Evolutionary conservation across 1,140 invertebrate genomes (phyloP), one percentile per base, ranked within the genome.

Genomic region (Fopius arisanus): DNA sequence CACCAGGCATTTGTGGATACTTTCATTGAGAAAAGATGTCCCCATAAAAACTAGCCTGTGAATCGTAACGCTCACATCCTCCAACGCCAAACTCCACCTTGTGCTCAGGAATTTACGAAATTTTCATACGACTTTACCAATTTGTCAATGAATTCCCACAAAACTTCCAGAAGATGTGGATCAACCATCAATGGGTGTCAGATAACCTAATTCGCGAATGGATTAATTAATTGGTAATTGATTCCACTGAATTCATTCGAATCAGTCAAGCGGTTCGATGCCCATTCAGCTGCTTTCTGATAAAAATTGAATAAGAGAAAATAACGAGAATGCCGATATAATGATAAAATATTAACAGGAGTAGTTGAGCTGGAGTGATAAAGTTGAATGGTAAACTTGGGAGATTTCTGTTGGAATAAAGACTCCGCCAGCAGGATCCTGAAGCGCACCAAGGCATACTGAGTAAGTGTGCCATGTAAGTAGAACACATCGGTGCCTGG

Each of bases 401-500:
- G 51, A 41, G 75, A 51, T 73, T 68, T 68, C 74, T 73, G 70
- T 37, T 62, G 23, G 51, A 62, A 62, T 28, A 28, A 40, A 68
- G 41, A 40, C 65, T 31, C 65, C 3, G 31, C 9, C 7, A 10
- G 43, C 81, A 85, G 82, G 81, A 87, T 87, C 84, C 84, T 85
- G 84, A 85, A 86, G 72, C 81, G 78, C 82, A 76, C 78, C 84
- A 79, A 80, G 78, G 70, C 54, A 67, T 54, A 62, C 65, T 80
- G 80, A 82, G 67, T 83, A 87, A 88, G 87, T 88, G 84, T 88
- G 86, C 83, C 87, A 84, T 79, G 80, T 86, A 88, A 87, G 87
- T 88, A 81, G 87, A 86, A 87, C 87, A 87, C 86, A 87, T 86
- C 84, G 83, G 83, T 86, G 83, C 85, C 83, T 85, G 87, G 85